phyloP scores from a whole-genome alignment of 2,797 vertebrate genomes.

The Xiphophorus birchmanni region DNA sequence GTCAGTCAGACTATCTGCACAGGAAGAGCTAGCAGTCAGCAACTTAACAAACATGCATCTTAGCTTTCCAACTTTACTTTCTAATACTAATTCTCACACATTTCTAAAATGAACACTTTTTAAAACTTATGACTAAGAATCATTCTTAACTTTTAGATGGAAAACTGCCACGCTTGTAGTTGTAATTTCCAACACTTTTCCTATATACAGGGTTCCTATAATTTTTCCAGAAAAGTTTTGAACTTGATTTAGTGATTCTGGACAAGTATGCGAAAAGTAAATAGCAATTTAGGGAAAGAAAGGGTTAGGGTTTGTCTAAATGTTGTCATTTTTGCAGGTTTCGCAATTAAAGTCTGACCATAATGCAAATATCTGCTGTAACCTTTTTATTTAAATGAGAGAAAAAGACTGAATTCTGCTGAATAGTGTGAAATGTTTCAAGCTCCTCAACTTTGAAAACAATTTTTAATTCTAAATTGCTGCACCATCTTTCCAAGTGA shows the following conservation, averaged over 20 bases:
- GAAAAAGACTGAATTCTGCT: neutral
- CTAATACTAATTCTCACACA: neutral
- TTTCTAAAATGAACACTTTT: neutral
- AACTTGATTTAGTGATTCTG: neutral
- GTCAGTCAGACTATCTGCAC: neutral
- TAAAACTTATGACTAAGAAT: neutral
- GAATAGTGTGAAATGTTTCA: neutral
- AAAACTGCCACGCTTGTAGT: neutral
- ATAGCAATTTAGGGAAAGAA: neutral
- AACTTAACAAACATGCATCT: neutral
- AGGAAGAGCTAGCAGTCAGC: neutral
- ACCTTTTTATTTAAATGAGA: neutral
- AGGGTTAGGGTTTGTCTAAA: neutral
- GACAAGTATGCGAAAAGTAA: neutral
- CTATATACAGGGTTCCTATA: neutral
- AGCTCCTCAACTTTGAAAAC: neutral
- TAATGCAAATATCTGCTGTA: neutral
- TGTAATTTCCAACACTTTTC: neutral
- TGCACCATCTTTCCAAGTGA: neutral
- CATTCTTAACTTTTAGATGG: neutral
- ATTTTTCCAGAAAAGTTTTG: neutral
- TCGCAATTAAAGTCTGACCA: neutral
- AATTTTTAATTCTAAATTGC: neutral
- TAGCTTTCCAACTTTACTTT: neutral
- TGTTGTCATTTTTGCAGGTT: neutral